These are phyloP conservation scores for Yponomeuta malinellus DNA, from an alignment of 2,888 invertebrate genomes.

Conservation along the genomic window DNA sequence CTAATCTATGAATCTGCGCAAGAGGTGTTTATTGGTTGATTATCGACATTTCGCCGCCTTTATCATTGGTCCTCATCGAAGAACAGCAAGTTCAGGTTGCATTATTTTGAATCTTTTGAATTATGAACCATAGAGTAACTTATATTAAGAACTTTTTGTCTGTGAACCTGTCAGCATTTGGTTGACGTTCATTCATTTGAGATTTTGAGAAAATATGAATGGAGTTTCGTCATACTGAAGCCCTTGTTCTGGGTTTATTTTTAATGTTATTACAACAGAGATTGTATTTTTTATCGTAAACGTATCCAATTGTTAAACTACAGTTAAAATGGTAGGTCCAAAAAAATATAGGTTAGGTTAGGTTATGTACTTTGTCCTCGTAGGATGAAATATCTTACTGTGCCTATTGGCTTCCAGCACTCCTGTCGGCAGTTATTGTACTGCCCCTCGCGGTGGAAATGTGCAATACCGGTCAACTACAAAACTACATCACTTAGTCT, in stretches of 20 bases:
- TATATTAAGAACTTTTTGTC: background rate
- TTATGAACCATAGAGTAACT: background rate
- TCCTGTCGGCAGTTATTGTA: slow-evolving; percentile 64
- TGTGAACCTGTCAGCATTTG: background rate
- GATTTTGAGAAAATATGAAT: background rate
- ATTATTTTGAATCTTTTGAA: background rate
- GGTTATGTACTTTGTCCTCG: slow-evolving; percentile 50
- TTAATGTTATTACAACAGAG: background rate
- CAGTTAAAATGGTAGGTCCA: background rate
- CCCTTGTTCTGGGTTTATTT: background rate
- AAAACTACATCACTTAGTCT: slow-evolving; percentile 45
- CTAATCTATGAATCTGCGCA: background rate
- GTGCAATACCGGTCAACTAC: slow-evolving; percentile 49
- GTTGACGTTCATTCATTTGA: background rate
- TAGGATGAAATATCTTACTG: slow-evolving; percentile 22
- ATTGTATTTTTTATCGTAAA: background rate
- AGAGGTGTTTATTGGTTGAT: background rate
- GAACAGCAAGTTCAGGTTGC: background rate
- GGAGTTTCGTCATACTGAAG: background rate
- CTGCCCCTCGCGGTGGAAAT: slow-evolving; percentile 66
- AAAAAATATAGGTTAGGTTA: slow-evolving; percentile 26
- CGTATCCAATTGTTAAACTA: background rate
- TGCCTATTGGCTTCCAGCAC: slow-evolving; percentile 45
- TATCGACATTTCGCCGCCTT: background rate
- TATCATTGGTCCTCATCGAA: background rate